Conservation (phyloP, 2,113 vertebrate species). For the Struthidea cinerea region DNA sequence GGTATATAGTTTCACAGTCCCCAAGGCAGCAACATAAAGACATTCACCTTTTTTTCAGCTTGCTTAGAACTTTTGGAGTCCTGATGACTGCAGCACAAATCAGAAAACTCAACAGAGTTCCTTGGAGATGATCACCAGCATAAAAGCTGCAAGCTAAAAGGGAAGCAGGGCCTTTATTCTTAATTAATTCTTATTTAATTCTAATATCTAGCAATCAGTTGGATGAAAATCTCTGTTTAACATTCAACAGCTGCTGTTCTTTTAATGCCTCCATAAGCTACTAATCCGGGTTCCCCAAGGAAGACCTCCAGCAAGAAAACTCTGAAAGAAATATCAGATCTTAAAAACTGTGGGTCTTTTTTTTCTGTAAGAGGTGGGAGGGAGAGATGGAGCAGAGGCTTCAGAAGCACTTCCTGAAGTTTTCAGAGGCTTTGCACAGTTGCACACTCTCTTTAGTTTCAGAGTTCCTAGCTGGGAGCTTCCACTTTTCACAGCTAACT, state of each 20-base stretch:
- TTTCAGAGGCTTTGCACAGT: not conserved
- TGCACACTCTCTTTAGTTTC: not conserved
- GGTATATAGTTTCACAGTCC: not conserved
- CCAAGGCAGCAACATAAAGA: not conserved
- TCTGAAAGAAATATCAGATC: not conserved
- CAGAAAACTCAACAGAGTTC: not conserved
- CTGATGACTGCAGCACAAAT: not conserved
- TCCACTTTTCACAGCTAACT: not conserved
- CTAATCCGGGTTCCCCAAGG: not conserved
- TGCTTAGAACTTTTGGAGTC: not conserved
- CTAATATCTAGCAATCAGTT: constrained; percentile 46
- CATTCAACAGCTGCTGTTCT: constrained; percentile 37
- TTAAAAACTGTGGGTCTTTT: not conserved
- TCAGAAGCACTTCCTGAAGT: not conserved
- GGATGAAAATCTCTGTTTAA: constrained; percentile 49
- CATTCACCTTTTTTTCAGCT: not conserved
- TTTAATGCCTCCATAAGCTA: not conserved
- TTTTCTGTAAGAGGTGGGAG: not conserved
- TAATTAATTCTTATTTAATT: constrained; percentile 45
- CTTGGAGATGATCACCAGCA: not conserved
- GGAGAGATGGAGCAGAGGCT: not conserved
- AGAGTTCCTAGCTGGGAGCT: not conserved
- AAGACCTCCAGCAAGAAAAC: constrained; percentile 36
- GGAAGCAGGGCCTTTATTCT: not conserved
- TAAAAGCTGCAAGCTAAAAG: not conserved